phyloP scores from a whole-genome alignment of 2,888 invertebrate genomes.

The Dasypogon diadema region DNA sequence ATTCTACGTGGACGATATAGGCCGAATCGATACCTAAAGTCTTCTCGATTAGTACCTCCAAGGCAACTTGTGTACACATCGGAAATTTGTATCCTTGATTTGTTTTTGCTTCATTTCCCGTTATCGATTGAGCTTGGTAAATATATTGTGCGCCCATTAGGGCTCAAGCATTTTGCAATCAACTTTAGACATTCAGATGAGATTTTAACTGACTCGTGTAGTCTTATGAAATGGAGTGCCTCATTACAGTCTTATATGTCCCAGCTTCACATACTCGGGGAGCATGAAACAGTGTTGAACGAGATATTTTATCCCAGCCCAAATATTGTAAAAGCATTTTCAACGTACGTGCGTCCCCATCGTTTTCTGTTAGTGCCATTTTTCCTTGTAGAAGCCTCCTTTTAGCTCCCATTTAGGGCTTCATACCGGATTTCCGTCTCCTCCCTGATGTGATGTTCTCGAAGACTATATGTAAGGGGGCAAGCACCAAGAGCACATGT shows the following conservation, averaged over 20 bases:
- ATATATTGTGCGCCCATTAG: not conserved
- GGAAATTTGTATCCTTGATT: constrained; percentile 30
- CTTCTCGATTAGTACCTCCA: constrained; percentile 10
- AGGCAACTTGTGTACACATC: constrained; percentile 5
- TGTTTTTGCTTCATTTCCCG: constrained; percentile 31
- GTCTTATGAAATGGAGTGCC: not conserved
- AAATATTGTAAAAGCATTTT: constrained; percentile 40
- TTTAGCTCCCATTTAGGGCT: constrained; percentile 13
- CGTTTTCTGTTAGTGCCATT: constrained; percentile 22
- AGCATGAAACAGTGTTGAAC: constrained; percentile 1
- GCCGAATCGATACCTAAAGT: not conserved
- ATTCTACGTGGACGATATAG: not conserved
- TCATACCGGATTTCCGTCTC: constrained; percentile 18
- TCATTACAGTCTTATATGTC: not conserved
- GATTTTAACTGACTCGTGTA: not conserved
- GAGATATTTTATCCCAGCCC: constrained; percentile 18
- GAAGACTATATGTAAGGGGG: not conserved
- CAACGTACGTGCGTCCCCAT: not conserved
- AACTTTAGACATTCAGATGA: not conserved
- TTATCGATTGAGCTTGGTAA: constrained; percentile 8
- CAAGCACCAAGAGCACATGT: constrained; percentile 25
- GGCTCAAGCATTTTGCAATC: constrained; percentile 22
- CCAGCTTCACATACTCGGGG: not conserved
- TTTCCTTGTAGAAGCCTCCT: not conserved
- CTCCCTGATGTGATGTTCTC: not conserved